Base-by-base conservation (phyloP, 2,888 invertebrate species). In the Netelia melanura region DNA sequence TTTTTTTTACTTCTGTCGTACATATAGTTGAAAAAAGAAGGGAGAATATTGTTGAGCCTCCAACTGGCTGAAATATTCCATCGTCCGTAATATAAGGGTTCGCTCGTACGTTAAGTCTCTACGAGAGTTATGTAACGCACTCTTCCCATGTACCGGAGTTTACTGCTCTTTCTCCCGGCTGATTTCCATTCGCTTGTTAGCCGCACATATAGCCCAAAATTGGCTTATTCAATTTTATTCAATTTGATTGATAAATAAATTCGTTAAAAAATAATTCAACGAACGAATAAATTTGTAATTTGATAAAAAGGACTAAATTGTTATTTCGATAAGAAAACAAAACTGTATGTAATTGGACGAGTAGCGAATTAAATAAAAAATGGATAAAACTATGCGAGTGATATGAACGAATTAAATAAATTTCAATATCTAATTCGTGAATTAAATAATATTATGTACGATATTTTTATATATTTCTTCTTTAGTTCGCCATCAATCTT, bases 31-130 rank as follows among this genome's bases (percentile, higher is more conserved):
- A 58, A 77, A 82, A 77, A 52, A 9, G 61, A 11, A 52, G 17
- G 64, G 64, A n/a, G 30, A 5, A 30, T 30, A 30, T 23, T 43
- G 52, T 82, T 65, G 71, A 77, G 58, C 21, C 77, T 77, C 65
- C 30, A 64, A 10, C 38, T 56, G 58, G 48, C 54, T 77, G 70
- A 65, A 25, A 48, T 25, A 70, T 44, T 9, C 9, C n/a, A 74
- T 58, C 21, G 74, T 61, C 58, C 21, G 67, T 48, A 58, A 74
- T 74, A 61, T 21, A 68, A 74, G 38, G 48, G 58, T 52, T 38
- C 8, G 44, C 44, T 25, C 62, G 48, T 61, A 62, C 21, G 17
- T 21, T n/a, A 9, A 58, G 21, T 58, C 58, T 58, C 21, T 17
- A 1, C 8, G n/a, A 1, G 17, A 21, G 56, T 56, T 58, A 58